These are phyloP conservation scores for Hylia prasina DNA, from an alignment of 2,113 vertebrate species.

Conservation along the genomic window DNA sequence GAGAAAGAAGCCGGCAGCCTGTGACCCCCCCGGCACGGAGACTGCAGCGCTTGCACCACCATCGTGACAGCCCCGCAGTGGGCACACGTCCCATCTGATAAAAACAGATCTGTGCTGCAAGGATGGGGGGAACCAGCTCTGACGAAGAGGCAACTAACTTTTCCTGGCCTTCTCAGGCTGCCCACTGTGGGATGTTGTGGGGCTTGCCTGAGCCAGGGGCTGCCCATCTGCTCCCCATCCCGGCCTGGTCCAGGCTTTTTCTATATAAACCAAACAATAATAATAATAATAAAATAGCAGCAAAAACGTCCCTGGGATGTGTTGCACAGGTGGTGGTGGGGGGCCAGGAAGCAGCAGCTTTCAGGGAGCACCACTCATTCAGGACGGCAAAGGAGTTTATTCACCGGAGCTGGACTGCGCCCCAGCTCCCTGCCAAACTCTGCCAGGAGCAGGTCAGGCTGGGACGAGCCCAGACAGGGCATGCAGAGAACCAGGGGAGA, in stretches of 20 bases:
- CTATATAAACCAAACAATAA: neutral
- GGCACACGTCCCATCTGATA: slow-evolving; percentile 31
- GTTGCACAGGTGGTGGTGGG: neutral
- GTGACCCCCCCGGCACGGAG: neutral
- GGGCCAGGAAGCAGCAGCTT: neutral
- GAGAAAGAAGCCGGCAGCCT: neutral
- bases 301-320: neutral
- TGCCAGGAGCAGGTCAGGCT: rapidly evolving
- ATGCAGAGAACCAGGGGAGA: neutral
- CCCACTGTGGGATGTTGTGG: neutral
- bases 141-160: neutral
- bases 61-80: neutral
- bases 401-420: rapidly evolving
- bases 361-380: neutral
- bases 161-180: neutral
- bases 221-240: neutral
- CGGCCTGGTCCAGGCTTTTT: rapidly evolving
- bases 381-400: neutral
- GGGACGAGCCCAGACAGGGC: rapidly evolving
- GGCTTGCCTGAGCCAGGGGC: neutral
- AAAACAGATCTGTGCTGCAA: neutral
- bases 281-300: rapidly evolving
- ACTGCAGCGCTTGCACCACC: neutral
- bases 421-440: neutral
- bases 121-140: neutral